Evolutionary conservation across 2,113 vertebrate genomes (phyloP), one percentile per base, ranked within the genome.

Genomic region (Xiphias gladius): DNA sequence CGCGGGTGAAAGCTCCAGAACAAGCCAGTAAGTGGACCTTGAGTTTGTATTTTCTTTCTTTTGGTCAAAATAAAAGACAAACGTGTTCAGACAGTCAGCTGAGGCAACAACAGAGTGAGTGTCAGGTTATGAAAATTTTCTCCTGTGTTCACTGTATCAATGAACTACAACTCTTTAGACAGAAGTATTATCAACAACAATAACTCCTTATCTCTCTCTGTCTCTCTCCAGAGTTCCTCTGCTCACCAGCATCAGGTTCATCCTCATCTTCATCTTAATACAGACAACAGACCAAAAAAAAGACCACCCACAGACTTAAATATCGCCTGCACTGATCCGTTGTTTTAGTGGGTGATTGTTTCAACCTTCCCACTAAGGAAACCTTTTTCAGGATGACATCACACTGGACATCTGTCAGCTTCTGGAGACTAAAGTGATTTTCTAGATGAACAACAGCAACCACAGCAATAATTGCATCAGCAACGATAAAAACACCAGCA

Each of bases 191-290:
- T 1, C 26, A 46, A 8, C n/a, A 11, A 55, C 50, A 65, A 19
- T 84, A 81, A 74, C n/a, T 22, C 14, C 12, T 8, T 16, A 0
- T 73, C 10, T 78, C n/a, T 68, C 10, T 73, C 10, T 69, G 0
- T 88, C n/a, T 87, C 61, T 76, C 52, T 59, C 17, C 73, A 92
- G 88, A 65, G n/a, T 46, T 59, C 64, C n/a, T 77, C 59, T 43
- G 65, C 71, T 73, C 43, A 71, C 75, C 84, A 78, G 46, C 78
- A 88, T 90, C 88, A 90, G 90, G 88, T 85, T 86, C 24, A 69
- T 66, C 63, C 54, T 54, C 76, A 30, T 41, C 84, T 28, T 86
- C 69, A 72, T 86, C 66, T 63, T 71, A 12, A 83, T 68, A 70
- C 64, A 62, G 55, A 81, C 65, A 43, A 58, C 81, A 80, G 68